A percentile compares a stretch with the other conserved stretches of the same genome.
phyloP scores from a whole-genome alignment of 2,888 invertebrate genomes.

The Nowickia ferox region DNA sequence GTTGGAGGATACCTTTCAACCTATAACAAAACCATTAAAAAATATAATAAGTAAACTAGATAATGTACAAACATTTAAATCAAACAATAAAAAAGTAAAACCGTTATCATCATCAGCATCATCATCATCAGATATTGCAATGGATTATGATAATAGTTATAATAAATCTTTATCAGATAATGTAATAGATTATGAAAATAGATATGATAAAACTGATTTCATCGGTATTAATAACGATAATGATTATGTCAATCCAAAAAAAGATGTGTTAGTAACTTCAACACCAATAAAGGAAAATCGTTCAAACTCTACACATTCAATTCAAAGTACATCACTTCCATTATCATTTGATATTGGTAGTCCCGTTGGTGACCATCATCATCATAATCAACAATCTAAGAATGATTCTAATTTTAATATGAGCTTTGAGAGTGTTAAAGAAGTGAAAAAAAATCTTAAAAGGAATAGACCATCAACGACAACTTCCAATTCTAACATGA shows the following conservation, averaged over 20 bases:
- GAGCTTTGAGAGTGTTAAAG: background rate
- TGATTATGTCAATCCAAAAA: no score
- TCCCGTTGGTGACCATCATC: no score
- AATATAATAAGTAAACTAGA: no score
- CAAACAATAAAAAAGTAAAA: no score
- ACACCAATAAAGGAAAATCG: conserved; percentile 1
- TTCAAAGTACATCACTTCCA: background rate
- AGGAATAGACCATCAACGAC: background rate
- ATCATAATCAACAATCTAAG: background rate
- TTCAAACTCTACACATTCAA: conserved; percentile 1
- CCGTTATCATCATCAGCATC: no score
- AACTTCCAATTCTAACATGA: background rate
- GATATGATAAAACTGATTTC: background rate
- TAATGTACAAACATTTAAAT: no score
- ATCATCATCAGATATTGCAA: no score
- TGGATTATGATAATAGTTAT: background rate
- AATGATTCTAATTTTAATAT: conserved; percentile 1
- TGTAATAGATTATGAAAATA: background rate
- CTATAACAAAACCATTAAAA: no score
- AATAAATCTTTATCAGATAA: background rate
- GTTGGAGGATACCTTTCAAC: no score
- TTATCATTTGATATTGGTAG: conserved; percentile 1
- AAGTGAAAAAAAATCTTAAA: no score
- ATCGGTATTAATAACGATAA: no score
- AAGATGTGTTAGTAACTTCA: background rate